These are phyloP conservation scores for Oryzias dopingdopingensis DNA, from an alignment of 2,797 vertebrate species.

Conservation along the genomic window DNA sequence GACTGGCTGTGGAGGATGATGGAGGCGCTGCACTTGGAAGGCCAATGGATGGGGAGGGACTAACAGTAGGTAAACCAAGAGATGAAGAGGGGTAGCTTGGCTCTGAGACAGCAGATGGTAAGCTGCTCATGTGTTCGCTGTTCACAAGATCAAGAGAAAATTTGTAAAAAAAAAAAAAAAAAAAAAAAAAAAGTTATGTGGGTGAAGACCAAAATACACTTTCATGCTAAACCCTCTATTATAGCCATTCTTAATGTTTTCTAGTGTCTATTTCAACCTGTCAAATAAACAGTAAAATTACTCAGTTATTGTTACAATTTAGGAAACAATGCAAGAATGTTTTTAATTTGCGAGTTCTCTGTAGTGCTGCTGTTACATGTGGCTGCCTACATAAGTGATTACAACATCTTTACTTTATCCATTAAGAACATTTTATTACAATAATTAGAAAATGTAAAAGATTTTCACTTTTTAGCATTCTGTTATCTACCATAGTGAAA, in stretches of 20 bases:
- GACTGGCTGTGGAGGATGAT: slow-evolving; percentile 67
- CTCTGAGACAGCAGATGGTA: slow-evolving; percentile 82
- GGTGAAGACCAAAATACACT: background rate
- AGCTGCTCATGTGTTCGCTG: slow-evolving; percentile 88
- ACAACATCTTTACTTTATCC: too few relatives aligned
- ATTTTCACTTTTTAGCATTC: too few relatives aligned
- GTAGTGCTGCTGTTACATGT: too few relatives aligned
- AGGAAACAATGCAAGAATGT: too few relatives aligned
- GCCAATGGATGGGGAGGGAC: slow-evolving; percentile 78
- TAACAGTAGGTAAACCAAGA: slow-evolving; percentile 80
- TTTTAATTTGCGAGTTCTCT: too few relatives aligned
- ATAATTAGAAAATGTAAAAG: too few relatives aligned
- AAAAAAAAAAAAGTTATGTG: background rate
- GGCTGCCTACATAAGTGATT: too few relatives aligned
- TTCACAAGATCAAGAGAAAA: slow-evolving; percentile 19
- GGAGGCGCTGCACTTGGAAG: slow-evolving; percentile 70
- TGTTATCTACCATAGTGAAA: too few relatives aligned
- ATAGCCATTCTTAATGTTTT: background rate
- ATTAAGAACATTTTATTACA: too few relatives aligned
- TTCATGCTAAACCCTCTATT: background rate
- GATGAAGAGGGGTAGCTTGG: slow-evolving; percentile 85
- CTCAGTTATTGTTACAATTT: too few relatives aligned
- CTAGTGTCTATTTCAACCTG: too few relatives aligned
- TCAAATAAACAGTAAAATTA: too few relatives aligned
- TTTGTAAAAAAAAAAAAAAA: background rate